Base-by-base conservation (phyloP, 2,888 invertebrate species). In the Euplexia lucipara region DNA sequence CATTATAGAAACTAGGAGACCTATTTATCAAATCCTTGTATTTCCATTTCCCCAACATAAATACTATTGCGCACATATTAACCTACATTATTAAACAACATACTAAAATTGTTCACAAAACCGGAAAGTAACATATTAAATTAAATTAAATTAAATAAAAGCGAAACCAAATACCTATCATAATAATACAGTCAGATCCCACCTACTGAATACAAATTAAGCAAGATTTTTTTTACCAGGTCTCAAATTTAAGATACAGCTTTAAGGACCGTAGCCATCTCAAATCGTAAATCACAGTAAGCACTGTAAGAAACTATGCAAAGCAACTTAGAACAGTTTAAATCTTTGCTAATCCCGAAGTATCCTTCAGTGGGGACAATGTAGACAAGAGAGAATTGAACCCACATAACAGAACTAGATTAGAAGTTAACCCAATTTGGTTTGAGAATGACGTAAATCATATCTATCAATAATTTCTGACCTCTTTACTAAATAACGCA, bases 201-300 rank as follows among this genome's bases (percentile, higher is more conserved):
- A 75, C 78, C 56, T 65, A 59, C 81, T 82, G 79, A 77, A 77
- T 77, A 61, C n/a, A 32, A 87, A 89, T 86, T 82, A 88, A 86
- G 85, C 84, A 87, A 84, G 78, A 78, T 85, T 87, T 86, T 88
- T 86, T 87, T 88, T 86, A 89, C 88, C 89, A 89, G 14, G 0
- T 9, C 37, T 18, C 16, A 42, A 60, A 37, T 22, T 14, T 37
- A 72, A 65, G 26, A 30, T 6, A 70, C 14, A 63, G n/a, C 16
- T 51, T 39, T 39, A 59, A 44, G 5, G 42, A 52, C 37, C 20
- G 70, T 42, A 37, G 56, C 54, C 47, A 62, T 63, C 48, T 61
- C 30, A 47, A 58, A 51, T 45, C 71, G 59, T 75, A 70, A 52
- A 70, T 75, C 60, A 37, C 51, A 59, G 35, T 59, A 75, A 75